Conservation (phyloP, 2,888 invertebrate species). For the Stenodema calcarata region DNA sequence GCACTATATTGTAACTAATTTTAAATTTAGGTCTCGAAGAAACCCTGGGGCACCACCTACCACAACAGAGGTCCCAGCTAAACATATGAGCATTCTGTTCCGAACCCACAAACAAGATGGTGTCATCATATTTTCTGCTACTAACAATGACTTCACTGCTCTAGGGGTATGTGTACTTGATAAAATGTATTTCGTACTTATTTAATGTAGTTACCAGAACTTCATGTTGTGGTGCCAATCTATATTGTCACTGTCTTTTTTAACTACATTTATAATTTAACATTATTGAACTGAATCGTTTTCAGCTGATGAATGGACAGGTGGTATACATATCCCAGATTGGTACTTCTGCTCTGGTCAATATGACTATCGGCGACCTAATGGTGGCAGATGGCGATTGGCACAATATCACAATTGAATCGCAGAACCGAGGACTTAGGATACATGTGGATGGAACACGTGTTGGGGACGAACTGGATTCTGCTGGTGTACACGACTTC, state of each 20-base stretch:
- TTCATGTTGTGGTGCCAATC: not conserved
- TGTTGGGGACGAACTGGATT: conserved; percentile 84
- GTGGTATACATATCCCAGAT: conserved; percentile 81
- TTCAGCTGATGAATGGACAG: conserved; percentile 73
- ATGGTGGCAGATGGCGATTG: conserved; percentile 80
- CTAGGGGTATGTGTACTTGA: conserved; percentile 67
- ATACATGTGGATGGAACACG: conserved; percentile 74
- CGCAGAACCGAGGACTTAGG: conserved; percentile 74
- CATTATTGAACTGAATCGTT: not conserved
- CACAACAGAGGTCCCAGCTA: conserved; percentile 65
- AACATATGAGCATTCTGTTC: conserved; percentile 80
- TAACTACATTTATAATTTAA: not conserved
- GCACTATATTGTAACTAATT: too few species aligned
- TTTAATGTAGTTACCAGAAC: not conserved
- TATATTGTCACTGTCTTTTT: not conserved
- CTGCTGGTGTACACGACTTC: conserved; percentile 88
- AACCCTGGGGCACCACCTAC: conserved; percentile 59
- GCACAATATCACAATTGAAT: conserved; percentile 84
- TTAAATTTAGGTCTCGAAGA: conserved; percentile 54
- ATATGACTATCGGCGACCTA: conserved; percentile 74
- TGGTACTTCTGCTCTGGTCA: conserved; percentile 70
- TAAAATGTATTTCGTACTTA: not conserved
- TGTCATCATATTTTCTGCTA: conserved; percentile 83
- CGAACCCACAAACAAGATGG: conserved; percentile 80
- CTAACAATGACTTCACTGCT: conserved; percentile 85